Evolutionary conservation across 2,888 invertebrate genomes (phyloP), one percentile per base, ranked within the genome.

Genomic region (Alviniconcha strummeri): DNA sequence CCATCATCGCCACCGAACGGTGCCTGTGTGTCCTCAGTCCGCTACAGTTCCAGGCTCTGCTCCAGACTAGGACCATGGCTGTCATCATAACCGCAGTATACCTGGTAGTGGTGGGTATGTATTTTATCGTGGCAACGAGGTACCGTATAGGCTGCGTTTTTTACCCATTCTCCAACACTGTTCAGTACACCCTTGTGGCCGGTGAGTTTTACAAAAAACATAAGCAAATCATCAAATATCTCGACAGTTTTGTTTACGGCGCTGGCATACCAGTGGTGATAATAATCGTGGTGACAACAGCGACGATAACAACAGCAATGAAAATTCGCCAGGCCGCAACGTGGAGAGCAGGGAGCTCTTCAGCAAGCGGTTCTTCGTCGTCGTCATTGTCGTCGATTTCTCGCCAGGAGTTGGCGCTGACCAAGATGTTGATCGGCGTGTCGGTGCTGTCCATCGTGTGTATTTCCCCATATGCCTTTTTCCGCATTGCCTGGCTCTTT

Each of bases 341-440:
- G 5, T 77, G 76, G 76, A n/a, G 76, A 11, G 54, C 76, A 4
- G 57, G 17, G 5, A 57, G 19, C 5, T 57, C 76, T 9, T 57
- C n/a, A 6, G n/a, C 57, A 4, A 57, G 36, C 36, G 36, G 36
- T 3, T 3, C 36, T 36, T 36, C 36, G 36, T 36, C 36, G 36
- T 3, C 3, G 36, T 36, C 36, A 3, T 36, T 6, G 9, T 57
- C 76, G 4, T 57, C 76, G 11, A n/a, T 77, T 5, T 19, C 76
- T 56, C 11, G n/a, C 17, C 72, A 74, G 8, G 81, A 81, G 11
- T 74, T 81, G 19, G 57, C 74, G 8, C 60, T 74, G 60, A 81
- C 81, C 64, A 71, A 57, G 52, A 74, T 74, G 74, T 72, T 81
- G 74, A 52, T 81, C 9, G 81, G 74, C 19, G 60, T 56, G 17